Evolutionary conservation across 2,113 vertebrate genomes (phyloP), one percentile per base, ranked within the genome.

Genomic region (Xyliphius kryptos): DNA sequence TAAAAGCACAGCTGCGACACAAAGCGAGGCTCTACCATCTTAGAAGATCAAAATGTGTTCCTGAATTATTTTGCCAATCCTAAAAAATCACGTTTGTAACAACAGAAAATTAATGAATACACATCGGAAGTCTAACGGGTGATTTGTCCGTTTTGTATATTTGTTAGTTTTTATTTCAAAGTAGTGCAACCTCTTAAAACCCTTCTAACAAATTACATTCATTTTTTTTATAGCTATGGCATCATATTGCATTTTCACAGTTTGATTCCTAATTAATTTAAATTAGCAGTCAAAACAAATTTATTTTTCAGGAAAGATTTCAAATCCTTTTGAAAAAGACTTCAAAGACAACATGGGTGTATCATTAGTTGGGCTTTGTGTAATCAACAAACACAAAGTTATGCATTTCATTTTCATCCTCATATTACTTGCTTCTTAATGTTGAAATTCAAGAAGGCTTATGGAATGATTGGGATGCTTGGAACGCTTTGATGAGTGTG

Each of bases 391-490:
- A 40, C 20, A 14, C 56, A 51, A 44, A 61, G 61, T 66, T 57
- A 61, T 61, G 52, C n/a, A 57, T 26, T 68, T 55, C 61, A 73
- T 54, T 63, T 60, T 67, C 46, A 19, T 21, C 47, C 15, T 66
- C 15, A 13, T 52, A 26, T 63, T 54, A 22, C 54, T 48, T 26
- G 40, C 47, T 60, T 69, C 56, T 58, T 56, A 58, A 46, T 60
- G 32, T 60, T 26, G 47, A 70, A 64, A 68, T 60, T 47, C 47
- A 37, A 54, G 51, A 57, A 22, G 36, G 17, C 66, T 46, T 53
- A 16, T 43, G 60, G 53, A 65, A 73, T 65, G 61, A 51, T 37
- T 65, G 61, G 53, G 36, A 73, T 73, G 57, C 59, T 21, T 67
- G 52, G 64, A 57, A 70, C 65, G 50, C 58, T 69, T 55, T 58